These are phyloP conservation scores for Drosophila parvula DNA, from an alignment of 1,140 invertebrate genomes.

Conservation along the genomic window DNA sequence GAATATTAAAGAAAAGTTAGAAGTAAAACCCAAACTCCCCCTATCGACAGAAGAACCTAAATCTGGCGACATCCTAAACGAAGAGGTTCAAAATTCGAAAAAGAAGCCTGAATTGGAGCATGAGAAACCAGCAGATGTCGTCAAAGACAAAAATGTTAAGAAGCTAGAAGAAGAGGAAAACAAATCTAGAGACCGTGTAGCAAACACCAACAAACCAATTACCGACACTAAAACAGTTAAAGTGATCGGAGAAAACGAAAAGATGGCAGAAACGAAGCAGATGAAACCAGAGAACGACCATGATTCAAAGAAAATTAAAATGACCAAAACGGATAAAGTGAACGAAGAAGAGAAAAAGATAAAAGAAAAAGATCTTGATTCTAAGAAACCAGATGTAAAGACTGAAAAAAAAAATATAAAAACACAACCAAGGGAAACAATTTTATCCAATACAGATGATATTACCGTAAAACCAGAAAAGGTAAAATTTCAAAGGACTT, in stretches of 20 bases:
- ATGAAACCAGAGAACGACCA: background rate
- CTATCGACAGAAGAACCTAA: background rate
- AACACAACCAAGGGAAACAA: background rate
- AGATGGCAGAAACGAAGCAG: too few relatives aligned
- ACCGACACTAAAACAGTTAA: too few relatives aligned
- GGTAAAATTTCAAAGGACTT: slow-evolving; percentile 1
- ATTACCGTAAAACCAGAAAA: background rate
- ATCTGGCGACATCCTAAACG: background rate
- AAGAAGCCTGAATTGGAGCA: background rate
- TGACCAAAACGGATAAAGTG: background rate
- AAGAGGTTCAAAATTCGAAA: background rate
- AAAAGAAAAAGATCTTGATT: background rate
- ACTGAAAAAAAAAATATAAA: background rate
- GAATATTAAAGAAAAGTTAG: background rate
- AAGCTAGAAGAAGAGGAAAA: background rate
- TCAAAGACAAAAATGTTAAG: background rate
- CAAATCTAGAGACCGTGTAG: background rate
- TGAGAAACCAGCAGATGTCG: background rate
- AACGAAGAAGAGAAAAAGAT: background rate
- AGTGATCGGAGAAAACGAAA: background rate
- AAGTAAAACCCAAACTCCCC: background rate
- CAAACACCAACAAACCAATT: background rate
- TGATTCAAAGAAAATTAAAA: background rate
- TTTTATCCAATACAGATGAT: background rate
- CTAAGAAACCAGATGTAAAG: background rate